phyloP scores from a whole-genome alignment of 2,797 vertebrate genomes.

The Poeciliopsis presidionis region DNA sequence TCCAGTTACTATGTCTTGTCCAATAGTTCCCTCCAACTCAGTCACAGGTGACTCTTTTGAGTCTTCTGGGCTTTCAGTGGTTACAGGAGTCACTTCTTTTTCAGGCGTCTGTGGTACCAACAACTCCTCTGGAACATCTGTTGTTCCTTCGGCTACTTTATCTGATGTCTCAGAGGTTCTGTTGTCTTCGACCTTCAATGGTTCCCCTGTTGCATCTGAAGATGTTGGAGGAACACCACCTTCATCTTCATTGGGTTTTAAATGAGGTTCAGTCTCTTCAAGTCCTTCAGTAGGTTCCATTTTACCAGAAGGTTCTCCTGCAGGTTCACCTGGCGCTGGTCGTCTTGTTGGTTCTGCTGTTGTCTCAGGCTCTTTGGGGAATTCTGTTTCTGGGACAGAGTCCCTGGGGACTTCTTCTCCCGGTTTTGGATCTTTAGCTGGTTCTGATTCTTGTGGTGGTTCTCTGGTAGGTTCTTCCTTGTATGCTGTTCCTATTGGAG shows the following conservation, averaged over 20 bases:
- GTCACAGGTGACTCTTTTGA: conserved; percentile 20
- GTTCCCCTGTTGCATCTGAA: conserved; percentile 3
- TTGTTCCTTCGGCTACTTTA: conserved; percentile 6
- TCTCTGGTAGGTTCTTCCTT: neutral
- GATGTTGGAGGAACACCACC: neutral
- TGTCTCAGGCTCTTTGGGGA: neutral
- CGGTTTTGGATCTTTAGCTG: neutral
- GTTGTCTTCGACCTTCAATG: neutral
- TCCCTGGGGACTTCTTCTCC: neutral
- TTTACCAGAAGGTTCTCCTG: neutral
- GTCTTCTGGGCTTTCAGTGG: conserved; percentile 39
- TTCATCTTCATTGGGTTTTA: conserved; percentile 3
- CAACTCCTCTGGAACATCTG: conserved; percentile 17
- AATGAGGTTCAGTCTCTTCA: neutral
- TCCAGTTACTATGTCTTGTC: neutral
- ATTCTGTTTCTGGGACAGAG: neutral
- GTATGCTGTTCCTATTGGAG: neutral
- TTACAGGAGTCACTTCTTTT: conserved; percentile 25
- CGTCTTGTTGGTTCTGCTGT: neutral
- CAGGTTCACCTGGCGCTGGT: neutral
- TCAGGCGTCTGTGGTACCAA: conserved; percentile 6
- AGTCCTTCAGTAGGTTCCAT: neutral
- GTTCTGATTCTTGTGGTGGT: neutral
- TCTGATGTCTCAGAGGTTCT: neutral
- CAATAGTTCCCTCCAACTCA: conserved; percentile 12